Base-by-base conservation (phyloP, 2,888 invertebrate genomes). In the Tachina fera region DNA sequence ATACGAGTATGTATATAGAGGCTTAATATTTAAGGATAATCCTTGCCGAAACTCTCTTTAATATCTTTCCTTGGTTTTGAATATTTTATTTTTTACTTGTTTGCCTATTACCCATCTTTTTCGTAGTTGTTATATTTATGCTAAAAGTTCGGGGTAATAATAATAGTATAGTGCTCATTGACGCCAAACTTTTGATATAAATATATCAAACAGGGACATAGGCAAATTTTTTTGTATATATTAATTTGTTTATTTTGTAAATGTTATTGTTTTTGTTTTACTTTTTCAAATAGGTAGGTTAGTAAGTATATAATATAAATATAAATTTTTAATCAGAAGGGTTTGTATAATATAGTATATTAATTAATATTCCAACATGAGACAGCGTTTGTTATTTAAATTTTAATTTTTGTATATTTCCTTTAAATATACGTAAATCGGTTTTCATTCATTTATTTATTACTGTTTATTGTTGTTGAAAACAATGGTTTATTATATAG, bases 341-440 rank as follows among this genome's bases (percentile, higher is more conserved):
- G 72, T 75, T 71, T 82, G 76, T 83, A 86, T 86, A 86, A 80
- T 86, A 80, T 86, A 31, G 22, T 31, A 87, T 87, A 77, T 82
- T 88, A 84, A 82, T 88, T 86, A 86, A 88, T 89, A 89, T 90
- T 88, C 89, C 89, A 90, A 89, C 89, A 88, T 90, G 90, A 89
- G 90, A 89, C 89, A 89, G 90, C 60, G 56, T 90, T 89, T 77
- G 81, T 65, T 75, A 70, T 80, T 49, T 31, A 31, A 31, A 6
- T 31, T 9, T 51, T 56, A 11, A 22, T 56, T 60, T 77, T 67
- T 60, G 88, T 88, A 89, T 88, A 88, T 79, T 22, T 22, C 16
- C 43, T 81, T 88, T 87, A 72, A 53, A 60, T 77, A 61, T 71
- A 31, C 31, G 31, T 31, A 79, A 87, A 88, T 89, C 87, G 77